A percentile compares a stretch with the other conserved stretches of the same genome.
phyloP scores from a whole-genome alignment of 2,113 vertebrate species.

The Cisticola juncidis region DNA sequence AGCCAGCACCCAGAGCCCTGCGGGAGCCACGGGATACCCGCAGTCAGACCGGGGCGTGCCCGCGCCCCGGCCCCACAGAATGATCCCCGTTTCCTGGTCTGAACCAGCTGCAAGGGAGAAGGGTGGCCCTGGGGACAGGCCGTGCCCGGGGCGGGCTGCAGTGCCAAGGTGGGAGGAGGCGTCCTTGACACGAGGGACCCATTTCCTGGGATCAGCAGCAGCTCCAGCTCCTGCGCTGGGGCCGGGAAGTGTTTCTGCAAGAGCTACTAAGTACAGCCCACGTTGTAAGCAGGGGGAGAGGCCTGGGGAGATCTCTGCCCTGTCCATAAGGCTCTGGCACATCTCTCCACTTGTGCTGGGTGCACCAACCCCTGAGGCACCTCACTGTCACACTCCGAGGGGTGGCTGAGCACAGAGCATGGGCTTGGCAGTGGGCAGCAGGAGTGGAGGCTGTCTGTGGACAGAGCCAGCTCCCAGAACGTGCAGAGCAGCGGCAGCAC shows the following conservation, averaged over 20 bases:
- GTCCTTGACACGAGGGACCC: rapidly evolving
- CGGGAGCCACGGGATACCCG: rapidly evolving
- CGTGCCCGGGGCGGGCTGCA: rapidly evolving
- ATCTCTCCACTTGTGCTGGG: rapidly evolving
- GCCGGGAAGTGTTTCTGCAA: neutral
- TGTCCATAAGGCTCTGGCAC: rapidly evolving
- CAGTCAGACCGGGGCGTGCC: rapidly evolving
- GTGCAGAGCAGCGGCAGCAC: neutral
- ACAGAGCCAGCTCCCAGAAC: neutral
- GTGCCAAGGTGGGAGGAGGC: neutral
- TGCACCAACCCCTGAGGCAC: no score
- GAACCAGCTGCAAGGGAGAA: neutral
- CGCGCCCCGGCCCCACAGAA: rapidly evolving
- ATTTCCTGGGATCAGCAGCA: neutral
- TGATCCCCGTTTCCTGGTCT: rapidly evolving
- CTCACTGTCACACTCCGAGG: rapidly evolving
- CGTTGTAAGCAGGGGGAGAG: neutral
- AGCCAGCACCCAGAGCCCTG: neutral
- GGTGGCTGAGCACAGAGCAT: rapidly evolving
- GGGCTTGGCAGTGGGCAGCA: neutral
- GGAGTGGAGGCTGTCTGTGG: rapidly evolving
- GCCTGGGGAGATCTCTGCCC: neutral
- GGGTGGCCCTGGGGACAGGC: rapidly evolving
- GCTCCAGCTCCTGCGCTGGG: neutral
- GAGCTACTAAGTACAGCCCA: neutral